Evolutionary conservation across 2,113 vertebrate genomes (phyloP).

Genomic region (Balaeniceps rex): DNA sequence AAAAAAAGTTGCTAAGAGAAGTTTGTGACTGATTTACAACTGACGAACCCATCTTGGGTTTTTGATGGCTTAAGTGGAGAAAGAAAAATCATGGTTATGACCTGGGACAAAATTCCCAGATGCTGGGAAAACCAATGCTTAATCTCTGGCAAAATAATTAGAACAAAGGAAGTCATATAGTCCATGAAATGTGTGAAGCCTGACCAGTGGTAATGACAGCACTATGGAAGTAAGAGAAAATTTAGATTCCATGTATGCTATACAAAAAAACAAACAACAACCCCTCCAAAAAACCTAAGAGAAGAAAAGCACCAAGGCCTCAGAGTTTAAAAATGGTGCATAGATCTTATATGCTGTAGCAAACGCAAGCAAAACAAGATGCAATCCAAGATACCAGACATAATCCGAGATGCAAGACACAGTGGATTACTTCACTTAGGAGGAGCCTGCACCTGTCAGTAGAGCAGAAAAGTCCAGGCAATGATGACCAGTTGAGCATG

Average conservation of each 20-base stretch:
- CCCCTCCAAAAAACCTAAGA: accelerated
- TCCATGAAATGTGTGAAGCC: neutral
- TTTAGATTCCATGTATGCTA: neutral
- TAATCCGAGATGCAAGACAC: neutral
- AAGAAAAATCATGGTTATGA: neutral
- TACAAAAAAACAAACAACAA: neutral
- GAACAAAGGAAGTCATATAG: neutral
- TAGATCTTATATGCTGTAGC: neutral
- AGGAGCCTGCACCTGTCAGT: neutral
- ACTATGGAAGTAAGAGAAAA: neutral
- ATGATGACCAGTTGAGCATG: neutral
- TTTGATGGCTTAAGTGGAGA: neutral
- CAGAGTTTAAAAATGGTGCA: neutral
- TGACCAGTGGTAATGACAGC: neutral
- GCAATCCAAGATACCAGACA: too few species aligned
- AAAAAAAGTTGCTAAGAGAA: neutral
- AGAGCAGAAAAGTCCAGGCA: neutral
- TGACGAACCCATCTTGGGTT: neutral
- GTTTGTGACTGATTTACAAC: neutral
- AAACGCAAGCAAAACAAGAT: neutral
- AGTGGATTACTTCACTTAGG: neutral
- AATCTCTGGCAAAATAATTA: neutral
- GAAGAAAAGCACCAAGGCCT: neutral
- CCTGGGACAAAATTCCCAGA: neutral
- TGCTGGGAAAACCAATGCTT: neutral